These are phyloP conservation scores for Andrena cerasifolii DNA, from an alignment of 1,140 invertebrate species.

Conservation along the genomic window DNA sequence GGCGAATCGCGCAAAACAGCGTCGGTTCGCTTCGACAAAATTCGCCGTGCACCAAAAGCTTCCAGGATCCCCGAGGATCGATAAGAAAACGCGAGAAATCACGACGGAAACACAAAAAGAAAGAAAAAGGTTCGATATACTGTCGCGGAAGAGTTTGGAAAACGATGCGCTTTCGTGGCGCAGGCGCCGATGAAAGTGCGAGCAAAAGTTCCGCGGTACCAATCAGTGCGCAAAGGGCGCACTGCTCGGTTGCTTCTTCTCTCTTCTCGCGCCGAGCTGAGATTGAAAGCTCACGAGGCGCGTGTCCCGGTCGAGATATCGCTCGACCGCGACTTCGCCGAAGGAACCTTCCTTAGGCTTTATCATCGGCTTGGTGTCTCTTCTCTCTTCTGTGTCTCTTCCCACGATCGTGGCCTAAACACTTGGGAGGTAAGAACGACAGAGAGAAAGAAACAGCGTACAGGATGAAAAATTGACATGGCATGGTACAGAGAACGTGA, in stretches of 20 bases:
- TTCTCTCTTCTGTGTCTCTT: slow-evolving; percentile 47
- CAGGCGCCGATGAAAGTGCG: slow-evolving; percentile 49
- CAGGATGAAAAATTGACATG: slow-evolving; percentile 64
- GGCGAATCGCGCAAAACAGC: slow-evolving; percentile 7
- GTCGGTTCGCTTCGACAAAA: slow-evolving; percentile 19
- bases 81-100: background rate
- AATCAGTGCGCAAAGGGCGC: slow-evolving; percentile 63
- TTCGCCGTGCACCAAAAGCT: background rate
- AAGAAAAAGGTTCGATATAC: too few relatives aligned
- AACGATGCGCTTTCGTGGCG: slow-evolving; percentile 20
- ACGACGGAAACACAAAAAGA: too few relatives aligned
- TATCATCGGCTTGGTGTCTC: slow-evolving; percentile 30
- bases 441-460: slow-evolving; percentile 63
- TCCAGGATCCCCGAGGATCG: background rate
- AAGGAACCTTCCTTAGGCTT: slow-evolving; percentile 7
- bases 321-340: slow-evolving; percentile 74
- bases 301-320: slow-evolving; percentile 74
- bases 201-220: slow-evolving; percentile 26
- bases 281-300: background rate
- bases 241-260: slow-evolving; percentile 56
- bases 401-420: slow-evolving; percentile 70
- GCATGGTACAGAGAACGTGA: slow-evolving; percentile 72
- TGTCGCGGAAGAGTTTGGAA: too few relatives aligned
- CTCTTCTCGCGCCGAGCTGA: slow-evolving; percentile 36
- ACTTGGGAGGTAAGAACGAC: slow-evolving; percentile 70